Evolutionary conservation across 2,888 invertebrate genomes (phyloP).

Genomic region (Hetaerina titia): DNA sequence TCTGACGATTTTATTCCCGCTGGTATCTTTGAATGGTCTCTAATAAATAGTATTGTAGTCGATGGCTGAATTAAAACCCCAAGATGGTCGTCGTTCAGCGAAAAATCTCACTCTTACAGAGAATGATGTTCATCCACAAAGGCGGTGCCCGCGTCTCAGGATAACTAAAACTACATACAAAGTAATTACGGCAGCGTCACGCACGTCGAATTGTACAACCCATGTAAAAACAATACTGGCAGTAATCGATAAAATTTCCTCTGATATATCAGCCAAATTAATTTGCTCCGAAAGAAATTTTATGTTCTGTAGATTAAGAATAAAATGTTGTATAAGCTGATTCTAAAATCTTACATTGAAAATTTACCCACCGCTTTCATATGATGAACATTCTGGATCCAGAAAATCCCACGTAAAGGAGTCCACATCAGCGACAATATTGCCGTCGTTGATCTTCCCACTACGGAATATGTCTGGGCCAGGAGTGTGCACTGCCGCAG

Average conservation of each 20-base stretch:
- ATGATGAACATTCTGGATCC: conserved; percentile 69
- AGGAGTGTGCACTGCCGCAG: conserved; percentile 74
- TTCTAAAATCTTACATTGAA: neutral
- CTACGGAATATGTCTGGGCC: conserved; percentile 76
- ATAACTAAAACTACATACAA: no score
- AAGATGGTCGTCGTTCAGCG: neutral
- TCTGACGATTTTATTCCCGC: conserved; percentile 60
- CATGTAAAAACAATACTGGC: no score
- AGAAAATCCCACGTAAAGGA: conserved; percentile 73
- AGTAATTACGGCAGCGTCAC: no score
- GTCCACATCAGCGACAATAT: conserved; percentile 70
- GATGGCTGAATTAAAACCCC: neutral
- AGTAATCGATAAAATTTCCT: no score
- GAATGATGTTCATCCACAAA: neutral
- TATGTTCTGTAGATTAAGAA: neutral
- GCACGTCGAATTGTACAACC: no score
- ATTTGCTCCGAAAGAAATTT: no score
- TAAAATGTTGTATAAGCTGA: no score
- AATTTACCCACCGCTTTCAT: conserved; percentile 68
- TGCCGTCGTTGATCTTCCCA: conserved; percentile 73
- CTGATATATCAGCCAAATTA: no score
- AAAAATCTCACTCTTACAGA: neutral
- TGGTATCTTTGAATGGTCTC: neutral
- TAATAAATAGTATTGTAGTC: neutral
- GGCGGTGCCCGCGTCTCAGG: no score